Percentiles rank a stretch among this genome's conserved stretches.
Evolutionary conservation across 1,140 invertebrate species (phyloP).

Genomic region (Augochlora pura): DNA sequence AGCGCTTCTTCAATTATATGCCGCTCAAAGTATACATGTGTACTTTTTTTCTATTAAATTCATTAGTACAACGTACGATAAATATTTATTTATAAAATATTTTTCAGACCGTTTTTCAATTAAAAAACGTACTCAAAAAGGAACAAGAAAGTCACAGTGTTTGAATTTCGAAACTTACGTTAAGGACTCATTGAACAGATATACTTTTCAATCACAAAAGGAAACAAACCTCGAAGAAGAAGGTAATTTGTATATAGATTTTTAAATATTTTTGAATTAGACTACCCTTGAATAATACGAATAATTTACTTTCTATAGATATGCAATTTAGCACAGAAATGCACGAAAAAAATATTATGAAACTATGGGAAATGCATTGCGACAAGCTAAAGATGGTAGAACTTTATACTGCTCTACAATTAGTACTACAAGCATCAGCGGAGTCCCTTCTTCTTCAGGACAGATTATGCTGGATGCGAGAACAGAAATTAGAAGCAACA

Average conservation of each 20-base stretch:
- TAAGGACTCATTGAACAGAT: slow-evolving; percentile 74
- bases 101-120: slow-evolving; percentile 81
- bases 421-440: slow-evolving; percentile 73
- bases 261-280: neutral
- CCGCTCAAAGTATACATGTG: slow-evolving; percentile 75
- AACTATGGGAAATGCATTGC: slow-evolving; percentile 66
- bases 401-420: slow-evolving; percentile 73
- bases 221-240: slow-evolving; percentile 27
- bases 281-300: neutral
- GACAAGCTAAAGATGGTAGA: slow-evolving; percentile 65
- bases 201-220: slow-evolving; percentile 47
- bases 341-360: slow-evolving; percentile 59
- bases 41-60: neutral
- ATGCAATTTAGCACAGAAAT: slow-evolving; percentile 37
- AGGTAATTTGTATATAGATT: slow-evolving; percentile 22
- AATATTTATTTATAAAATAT: slow-evolving; percentile 27
- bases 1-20: slow-evolving; percentile 83
- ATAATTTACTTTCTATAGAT: slow-evolving; percentile 40
- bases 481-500: slow-evolving; percentile 62
- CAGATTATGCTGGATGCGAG: slow-evolving; percentile 70
- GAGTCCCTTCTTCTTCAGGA: slow-evolving; percentile 74
- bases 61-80: neutral
- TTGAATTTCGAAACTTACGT: slow-evolving; percentile 80
- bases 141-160: slow-evolving; percentile 79
- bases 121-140: slow-evolving; percentile 82